Percentiles rank a stretch among this genome's conserved stretches.
These are phyloP conservation scores for Lagothrix lagotricha DNA, from an alignment of 2,797 vertebrate species.

Conservation along the genomic window DNA sequence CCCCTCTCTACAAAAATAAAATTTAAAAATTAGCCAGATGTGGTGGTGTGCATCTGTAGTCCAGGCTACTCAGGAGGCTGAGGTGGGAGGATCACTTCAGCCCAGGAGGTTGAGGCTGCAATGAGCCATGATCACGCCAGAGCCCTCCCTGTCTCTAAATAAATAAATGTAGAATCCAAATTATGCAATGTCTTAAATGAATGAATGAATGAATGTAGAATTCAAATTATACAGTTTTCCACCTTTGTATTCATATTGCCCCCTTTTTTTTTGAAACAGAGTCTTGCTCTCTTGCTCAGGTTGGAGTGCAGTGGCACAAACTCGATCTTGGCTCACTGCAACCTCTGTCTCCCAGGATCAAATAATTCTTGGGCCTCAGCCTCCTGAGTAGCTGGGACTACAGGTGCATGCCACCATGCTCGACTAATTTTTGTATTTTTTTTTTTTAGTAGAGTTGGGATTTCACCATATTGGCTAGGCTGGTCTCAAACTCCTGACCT, in stretches of 20 bases:
- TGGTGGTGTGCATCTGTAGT: neutral
- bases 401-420: neutral
- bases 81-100: no score
- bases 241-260: neutral
- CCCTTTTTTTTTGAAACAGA: neutral
- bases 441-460: neutral
- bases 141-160: no score
- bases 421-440: neutral
- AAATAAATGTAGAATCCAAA: conserved; percentile 3
- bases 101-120: no score
- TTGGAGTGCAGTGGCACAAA: neutral
- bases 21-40: neutral
- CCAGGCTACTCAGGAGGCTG: neutral
- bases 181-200: neutral
- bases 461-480: neutral
- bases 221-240: neutral
- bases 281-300: neutral
- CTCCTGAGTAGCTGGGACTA: neutral
- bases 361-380: neutral
- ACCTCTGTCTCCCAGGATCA: neutral
- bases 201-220: neutral
- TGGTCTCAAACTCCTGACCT: neutral
- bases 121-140: no score
- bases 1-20: neutral
- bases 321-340: neutral